Conservation (phyloP, 2,888 invertebrate species). For the Drosophila nr. perissopoda region DNA sequence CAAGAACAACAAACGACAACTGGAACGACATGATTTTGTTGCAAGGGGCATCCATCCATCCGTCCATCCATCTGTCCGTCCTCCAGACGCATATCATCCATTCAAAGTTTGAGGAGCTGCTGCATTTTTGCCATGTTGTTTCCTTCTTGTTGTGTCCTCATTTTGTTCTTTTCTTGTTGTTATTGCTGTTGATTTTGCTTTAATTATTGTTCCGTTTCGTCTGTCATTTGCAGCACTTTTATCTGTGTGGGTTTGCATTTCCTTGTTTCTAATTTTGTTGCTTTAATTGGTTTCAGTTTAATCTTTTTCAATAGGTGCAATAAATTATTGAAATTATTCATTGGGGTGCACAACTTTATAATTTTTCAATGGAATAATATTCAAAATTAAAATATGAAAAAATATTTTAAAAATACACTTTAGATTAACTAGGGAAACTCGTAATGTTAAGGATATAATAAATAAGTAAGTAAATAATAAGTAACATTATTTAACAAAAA, state of each 20-base stretch:
- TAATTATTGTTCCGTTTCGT: slow-evolving; percentile 78
- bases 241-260: not conserved
- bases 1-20: slow-evolving; percentile 29
- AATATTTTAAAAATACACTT: not conserved
- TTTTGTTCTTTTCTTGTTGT: slow-evolving; percentile 28
- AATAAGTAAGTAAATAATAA: not conserved
- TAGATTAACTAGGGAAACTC: not conserved
- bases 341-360: not conserved
- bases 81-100: slow-evolving; percentile 46
- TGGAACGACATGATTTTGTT: slow-evolving; percentile 55
- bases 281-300: slow-evolving; percentile 30
- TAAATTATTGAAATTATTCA: slow-evolving; percentile 47
- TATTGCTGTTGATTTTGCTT: slow-evolving; percentile 62
- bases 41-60: slow-evolving; percentile 40
- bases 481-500: not conserved
- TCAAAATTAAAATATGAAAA: not conserved
- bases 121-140: slow-evolving; percentile 52
- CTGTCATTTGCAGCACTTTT: slow-evolving; percentile 63
- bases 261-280: slow-evolving; percentile 26
- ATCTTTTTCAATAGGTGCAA: slow-evolving; percentile 22
- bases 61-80: slow-evolving; percentile 35
- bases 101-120: slow-evolving; percentile 54
- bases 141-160: slow-evolving; percentile 37
- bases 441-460: not conserved
- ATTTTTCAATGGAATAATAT: not conserved